Evolutionary conservation across 2,797 vertebrate genomes (phyloP).

Genomic region (Smutsia gigantea): DNA sequence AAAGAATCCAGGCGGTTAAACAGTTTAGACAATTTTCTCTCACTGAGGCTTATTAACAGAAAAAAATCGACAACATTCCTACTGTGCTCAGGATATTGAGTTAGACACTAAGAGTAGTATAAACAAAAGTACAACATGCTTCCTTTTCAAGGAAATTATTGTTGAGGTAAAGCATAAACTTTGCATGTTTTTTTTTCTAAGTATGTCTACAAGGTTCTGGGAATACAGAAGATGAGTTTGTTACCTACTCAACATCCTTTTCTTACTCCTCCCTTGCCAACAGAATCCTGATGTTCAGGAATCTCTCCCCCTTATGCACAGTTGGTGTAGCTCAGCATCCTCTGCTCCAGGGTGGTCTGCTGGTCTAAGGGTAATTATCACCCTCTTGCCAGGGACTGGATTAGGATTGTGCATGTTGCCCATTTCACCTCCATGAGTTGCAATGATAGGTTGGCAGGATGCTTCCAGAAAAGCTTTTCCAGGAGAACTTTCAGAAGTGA

Average conservation of each 20-base stretch:
- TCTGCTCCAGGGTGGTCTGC: neutral
- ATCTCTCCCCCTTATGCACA: neutral
- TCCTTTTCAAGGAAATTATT: neutral
- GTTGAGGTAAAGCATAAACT: constrained; percentile 18
- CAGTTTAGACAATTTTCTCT: constrained; percentile 11
- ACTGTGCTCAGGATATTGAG: neutral
- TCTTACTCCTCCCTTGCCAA: neutral
- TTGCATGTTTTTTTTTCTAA: neutral
- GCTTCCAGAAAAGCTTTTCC: neutral
- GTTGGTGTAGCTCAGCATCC: neutral
- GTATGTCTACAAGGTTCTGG: neutral
- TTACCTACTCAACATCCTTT: neutral
- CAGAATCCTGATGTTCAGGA: neutral
- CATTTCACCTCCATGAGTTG: neutral
- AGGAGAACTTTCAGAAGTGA: constrained; percentile 11
- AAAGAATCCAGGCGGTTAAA: constrained; percentile 22
- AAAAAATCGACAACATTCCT: constrained; percentile 7
- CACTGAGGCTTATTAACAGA: neutral
- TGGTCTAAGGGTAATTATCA: neutral
- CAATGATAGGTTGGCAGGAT: neutral
- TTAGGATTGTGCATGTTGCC: neutral
- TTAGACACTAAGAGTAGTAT: neutral
- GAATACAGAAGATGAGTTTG: constrained; percentile 1
- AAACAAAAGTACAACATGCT: neutral
- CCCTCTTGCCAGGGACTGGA: neutral